Percentiles rank a stretch among this genome's conserved stretches.
phyloP scores from a whole-genome alignment of 2,113 vertebrate genomes.

The Paramisgurnus dabryanus region DNA sequence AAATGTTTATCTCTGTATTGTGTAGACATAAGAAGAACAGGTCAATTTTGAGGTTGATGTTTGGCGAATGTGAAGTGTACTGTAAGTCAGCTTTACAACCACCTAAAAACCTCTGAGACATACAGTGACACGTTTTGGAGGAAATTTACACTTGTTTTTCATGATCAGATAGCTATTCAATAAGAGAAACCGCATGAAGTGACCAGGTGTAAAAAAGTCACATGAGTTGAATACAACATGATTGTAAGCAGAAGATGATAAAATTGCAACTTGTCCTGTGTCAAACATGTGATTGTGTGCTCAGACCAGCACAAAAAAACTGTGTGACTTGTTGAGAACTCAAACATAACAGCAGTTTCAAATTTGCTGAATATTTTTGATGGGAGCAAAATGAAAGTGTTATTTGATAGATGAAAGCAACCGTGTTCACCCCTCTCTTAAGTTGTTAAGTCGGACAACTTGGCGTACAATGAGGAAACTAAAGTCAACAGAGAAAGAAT shows the following conservation, averaged over 20 bases:
- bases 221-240: too few relatives aligned
- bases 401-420: constrained; percentile 51
- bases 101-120: too few relatives aligned
- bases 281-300: too few relatives aligned
- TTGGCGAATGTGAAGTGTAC: background rate
- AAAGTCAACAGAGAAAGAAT: constrained; percentile 55
- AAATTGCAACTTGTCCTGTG: too few relatives aligned
- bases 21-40: background rate
- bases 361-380: constrained; percentile 55
- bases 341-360: constrained; percentile 58
- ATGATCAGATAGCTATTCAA: too few relatives aligned
- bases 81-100: background rate
- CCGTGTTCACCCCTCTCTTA: constrained; percentile 21
- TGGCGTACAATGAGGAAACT: constrained; percentile 35
- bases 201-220: too few relatives aligned
- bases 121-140: too few relatives aligned
- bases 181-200: too few relatives aligned
- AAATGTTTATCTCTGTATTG: constrained; percentile 54
- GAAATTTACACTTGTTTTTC: too few relatives aligned
- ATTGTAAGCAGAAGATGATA: too few relatives aligned
- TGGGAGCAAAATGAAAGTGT: constrained; percentile 48
- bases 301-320: too few relatives aligned
- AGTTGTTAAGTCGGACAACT: constrained; percentile 51
- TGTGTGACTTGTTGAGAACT: constrained; percentile 47
- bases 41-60: background rate